Evolutionary conservation across 2,888 invertebrate genomes (phyloP).

Genomic region (Aelia acuminata): DNA sequence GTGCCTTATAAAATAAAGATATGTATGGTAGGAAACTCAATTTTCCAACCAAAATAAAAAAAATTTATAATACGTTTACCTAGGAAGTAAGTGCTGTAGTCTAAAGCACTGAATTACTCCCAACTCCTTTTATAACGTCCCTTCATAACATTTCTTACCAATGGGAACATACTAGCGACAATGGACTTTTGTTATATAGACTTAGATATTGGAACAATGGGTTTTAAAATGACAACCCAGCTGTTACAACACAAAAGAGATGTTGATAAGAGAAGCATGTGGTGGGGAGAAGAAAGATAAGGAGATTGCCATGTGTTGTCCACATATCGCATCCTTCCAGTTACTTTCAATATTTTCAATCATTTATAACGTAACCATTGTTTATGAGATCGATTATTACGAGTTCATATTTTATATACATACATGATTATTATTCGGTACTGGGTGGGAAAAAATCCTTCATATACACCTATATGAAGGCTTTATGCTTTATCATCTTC

Average conservation of each 20-base stretch:
- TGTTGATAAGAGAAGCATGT: slow-evolving; percentile 44
- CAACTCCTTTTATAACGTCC: neutral
- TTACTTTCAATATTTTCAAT: neutral
- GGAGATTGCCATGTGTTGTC: neutral
- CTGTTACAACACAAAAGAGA: slow-evolving; percentile 36
- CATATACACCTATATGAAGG: too few relatives aligned
- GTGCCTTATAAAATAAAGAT: too few relatives aligned
- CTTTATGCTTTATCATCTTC: too few relatives aligned
- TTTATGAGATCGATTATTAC: too few relatives aligned
- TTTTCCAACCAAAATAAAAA: too few relatives aligned
- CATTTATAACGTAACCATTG: neutral
- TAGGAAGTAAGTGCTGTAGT: neutral
- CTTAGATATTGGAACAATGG: slow-evolving; percentile 47
- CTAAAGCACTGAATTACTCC: neutral
- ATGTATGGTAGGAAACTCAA: neutral
- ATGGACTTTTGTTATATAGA: slow-evolving; percentile 48
- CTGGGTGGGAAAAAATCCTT: too few relatives aligned
- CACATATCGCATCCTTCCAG: slow-evolving; percentile 9
- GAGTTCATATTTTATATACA: too few relatives aligned
- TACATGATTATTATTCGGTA: too few relatives aligned
- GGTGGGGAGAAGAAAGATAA: slow-evolving; percentile 34
- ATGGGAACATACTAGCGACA: neutral
- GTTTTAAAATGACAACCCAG: slow-evolving; percentile 49
- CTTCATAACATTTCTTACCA: slow-evolving; percentile 21
- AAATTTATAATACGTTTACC: neutral